These are phyloP conservation scores for Bruchidius siliquastri DNA, from an alignment of 2,888 invertebrate species.

Conservation along the genomic window DNA sequence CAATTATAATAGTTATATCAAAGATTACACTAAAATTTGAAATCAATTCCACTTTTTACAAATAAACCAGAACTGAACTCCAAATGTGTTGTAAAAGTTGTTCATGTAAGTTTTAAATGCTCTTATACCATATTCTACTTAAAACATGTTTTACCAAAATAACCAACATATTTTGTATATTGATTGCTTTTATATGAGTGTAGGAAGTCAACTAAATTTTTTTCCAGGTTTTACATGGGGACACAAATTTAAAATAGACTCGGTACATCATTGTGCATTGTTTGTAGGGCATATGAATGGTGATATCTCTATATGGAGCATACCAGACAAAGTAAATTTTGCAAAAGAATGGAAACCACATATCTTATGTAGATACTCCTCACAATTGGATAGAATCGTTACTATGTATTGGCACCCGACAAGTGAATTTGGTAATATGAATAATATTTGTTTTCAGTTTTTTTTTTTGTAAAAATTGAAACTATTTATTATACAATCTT, in stretches of 20 bases:
- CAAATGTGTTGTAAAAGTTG: no score
- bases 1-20: no score
- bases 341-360: slow-evolving; percentile 19
- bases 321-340: slow-evolving; percentile 11
- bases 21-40: no score
- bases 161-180: no score
- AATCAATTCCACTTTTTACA: no score
- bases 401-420: slow-evolving; percentile 34
- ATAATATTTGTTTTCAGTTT: slow-evolving; percentile 3
- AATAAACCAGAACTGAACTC: no score
- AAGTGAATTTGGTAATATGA: slow-evolving; percentile 23
- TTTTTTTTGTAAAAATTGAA: slow-evolving; percentile 8
- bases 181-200: not conserved
- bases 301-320: slow-evolving; percentile 36
- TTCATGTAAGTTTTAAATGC: no score
- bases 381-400: slow-evolving; percentile 30
- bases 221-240: slow-evolving; percentile 41
- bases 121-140: no score
- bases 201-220: slow-evolving; percentile 7
- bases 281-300: slow-evolving; percentile 40
- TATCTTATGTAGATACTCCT: slow-evolving; percentile 30
- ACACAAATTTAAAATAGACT: slow-evolving; percentile 27
- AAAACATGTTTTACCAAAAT: no score
- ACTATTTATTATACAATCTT: no score
- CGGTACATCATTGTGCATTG: slow-evolving; percentile 28